Conservation (phyloP, 2,113 vertebrate species). For the Colius striatus region DNA sequence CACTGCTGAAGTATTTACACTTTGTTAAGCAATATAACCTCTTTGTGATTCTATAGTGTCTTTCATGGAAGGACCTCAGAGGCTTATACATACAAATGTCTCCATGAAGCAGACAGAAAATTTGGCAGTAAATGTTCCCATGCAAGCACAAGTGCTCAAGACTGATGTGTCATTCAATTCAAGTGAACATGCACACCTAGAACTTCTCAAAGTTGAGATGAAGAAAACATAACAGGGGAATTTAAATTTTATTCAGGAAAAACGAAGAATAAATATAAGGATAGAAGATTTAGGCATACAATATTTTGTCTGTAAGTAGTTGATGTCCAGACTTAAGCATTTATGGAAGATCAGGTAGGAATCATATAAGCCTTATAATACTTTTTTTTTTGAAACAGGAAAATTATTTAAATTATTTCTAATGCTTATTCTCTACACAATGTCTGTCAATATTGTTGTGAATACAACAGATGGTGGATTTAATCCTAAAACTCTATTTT, state of each 20-base stretch:
- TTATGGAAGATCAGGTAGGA: background rate
- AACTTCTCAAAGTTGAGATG: background rate
- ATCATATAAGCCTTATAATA: background rate
- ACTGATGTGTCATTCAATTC: background rate
- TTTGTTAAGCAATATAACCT: background rate
- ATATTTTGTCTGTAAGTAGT: background rate
- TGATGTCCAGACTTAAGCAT: background rate
- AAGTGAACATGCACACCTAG: background rate
- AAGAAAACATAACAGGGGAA: background rate
- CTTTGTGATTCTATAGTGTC: background rate
- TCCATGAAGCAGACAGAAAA: conserved; percentile 17
- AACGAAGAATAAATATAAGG: background rate
- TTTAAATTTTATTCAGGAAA: background rate
- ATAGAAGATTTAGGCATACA: background rate
- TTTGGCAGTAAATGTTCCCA: background rate
- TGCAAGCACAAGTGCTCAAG: background rate
- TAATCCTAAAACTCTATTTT: background rate
- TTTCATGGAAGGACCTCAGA: background rate
- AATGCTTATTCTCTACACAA: background rate
- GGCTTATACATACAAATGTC: background rate
- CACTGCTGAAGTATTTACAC: background rate
- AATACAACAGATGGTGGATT: background rate
- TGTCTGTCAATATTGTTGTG: background rate
- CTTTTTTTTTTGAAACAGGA: background rate
- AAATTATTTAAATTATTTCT: background rate